A percentile compares a stretch with the other conserved stretches of the same genome.
Conservation (phyloP, 2,888 invertebrate species). For the Synanthedon tipuliformis region DNA sequence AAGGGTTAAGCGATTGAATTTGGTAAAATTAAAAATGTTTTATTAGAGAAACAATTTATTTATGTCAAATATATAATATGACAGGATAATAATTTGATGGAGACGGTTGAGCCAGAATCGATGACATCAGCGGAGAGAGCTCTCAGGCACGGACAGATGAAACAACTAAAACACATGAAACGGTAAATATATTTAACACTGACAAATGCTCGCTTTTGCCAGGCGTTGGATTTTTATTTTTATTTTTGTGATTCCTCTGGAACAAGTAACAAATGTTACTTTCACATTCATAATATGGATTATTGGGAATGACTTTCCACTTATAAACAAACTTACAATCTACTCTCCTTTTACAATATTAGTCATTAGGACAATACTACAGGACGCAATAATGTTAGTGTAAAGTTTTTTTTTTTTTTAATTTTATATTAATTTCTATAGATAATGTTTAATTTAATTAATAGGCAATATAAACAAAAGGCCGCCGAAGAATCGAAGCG, state of each 20-base stretch:
- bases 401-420: constrained; percentile 1
- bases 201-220: too few relatives aligned
- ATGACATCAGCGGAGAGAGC: constrained; percentile 81
- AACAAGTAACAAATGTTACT: too few relatives aligned
- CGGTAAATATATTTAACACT: constrained; percentile 33
- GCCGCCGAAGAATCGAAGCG: constrained; percentile 74
- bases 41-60: too few relatives aligned
- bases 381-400: background rate
- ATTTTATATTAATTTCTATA: background rate
- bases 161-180: constrained; percentile 85
- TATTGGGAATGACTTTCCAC: background rate
- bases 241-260: too few relatives aligned
- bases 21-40: background rate
- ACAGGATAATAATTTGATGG: constrained; percentile 74
- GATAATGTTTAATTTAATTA: constrained; percentile 1
- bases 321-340: background rate
- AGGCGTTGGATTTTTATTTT: too few relatives aligned
- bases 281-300: too few relatives aligned
- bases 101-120: constrained; percentile 50
- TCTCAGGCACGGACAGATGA: constrained; percentile 88
- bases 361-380: background rate
- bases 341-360: background rate
- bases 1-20: too few relatives aligned
- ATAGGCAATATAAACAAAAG: constrained; percentile 74
- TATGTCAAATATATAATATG: too few relatives aligned